phyloP scores from a whole-genome alignment of 2,888 invertebrate species.

The Caenorhabditis doughertyi region DNA sequence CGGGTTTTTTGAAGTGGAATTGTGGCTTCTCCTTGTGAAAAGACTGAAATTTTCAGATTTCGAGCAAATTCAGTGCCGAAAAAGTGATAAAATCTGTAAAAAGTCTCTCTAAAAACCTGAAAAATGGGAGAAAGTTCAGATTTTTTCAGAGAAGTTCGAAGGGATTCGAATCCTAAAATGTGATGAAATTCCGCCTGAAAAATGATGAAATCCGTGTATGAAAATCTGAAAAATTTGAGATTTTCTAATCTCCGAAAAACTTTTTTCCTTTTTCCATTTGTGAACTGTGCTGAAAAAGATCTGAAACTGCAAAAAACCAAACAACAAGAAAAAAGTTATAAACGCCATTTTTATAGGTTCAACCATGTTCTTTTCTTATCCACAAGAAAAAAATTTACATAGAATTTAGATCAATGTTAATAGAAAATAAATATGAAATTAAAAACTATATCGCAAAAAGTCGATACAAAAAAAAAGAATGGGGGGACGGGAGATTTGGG shows the following conservation, averaged over 20 bases:
- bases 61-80: neutral
- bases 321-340: neutral
- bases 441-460: constrained; percentile 66
- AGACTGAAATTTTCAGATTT: neutral
- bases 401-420: constrained; percentile 64
- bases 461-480: constrained; percentile 51
- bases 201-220: too few relatives aligned
- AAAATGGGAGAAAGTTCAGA: neutral
- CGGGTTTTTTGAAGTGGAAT: neutral
- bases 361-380: constrained; percentile 64
- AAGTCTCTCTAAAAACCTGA: neutral
- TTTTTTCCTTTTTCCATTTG: too few relatives aligned
- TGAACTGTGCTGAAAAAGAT: too few relatives aligned
- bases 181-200: neutral
- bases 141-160: too few relatives aligned
- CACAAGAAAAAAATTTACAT: constrained; percentile 72
- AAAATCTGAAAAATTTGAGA: too few relatives aligned
- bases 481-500: neutral
- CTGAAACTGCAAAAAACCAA: neutral
- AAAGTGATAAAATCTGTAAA: neutral
- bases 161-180: too few relatives aligned
- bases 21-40: too few relatives aligned
- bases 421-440: constrained; percentile 68
- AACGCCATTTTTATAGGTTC: constrained; percentile 32
- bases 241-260: too few relatives aligned